phyloP scores from a whole-genome alignment of 2,888 invertebrate genomes.

The Prenolepis imparis region DNA sequence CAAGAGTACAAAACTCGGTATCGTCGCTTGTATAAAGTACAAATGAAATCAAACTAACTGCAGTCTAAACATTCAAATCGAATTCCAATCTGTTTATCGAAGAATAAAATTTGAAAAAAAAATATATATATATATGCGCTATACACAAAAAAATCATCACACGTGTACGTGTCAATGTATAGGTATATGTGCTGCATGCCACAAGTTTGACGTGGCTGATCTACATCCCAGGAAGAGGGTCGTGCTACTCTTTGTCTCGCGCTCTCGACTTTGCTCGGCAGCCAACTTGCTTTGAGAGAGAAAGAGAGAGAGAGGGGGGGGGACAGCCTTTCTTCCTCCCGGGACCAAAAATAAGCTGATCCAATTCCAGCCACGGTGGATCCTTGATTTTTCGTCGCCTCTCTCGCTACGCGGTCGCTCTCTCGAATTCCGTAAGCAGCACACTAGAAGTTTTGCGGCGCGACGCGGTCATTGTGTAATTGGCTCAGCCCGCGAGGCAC shows the following conservation, averaged over 20 bases:
- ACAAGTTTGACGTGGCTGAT: constrained; percentile 21
- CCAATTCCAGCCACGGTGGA: constrained; percentile 49
- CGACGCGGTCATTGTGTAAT: constrained; percentile 65
- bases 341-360: constrained; percentile 54
- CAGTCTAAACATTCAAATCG: background rate
- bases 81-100: background rate
- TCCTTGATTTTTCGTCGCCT: constrained; percentile 53
- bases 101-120: background rate
- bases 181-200: background rate
- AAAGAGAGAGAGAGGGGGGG: constrained; percentile 9
- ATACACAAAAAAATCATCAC: constrained; percentile 13
- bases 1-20: background rate
- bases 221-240: constrained; percentile 25
- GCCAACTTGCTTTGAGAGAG: constrained; percentile 14
- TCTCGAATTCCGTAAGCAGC: constrained; percentile 48
- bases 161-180: background rate
- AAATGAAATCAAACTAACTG: background rate
- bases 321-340: constrained; percentile 42
- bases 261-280: constrained; percentile 34
- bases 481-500: constrained; percentile 61
- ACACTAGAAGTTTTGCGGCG: constrained; percentile 28
- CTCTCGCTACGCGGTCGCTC: constrained; percentile 24
- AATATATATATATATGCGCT: background rate
- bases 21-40: background rate
- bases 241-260: constrained; percentile 40